phyloP scores from a whole-genome alignment of 2,797 vertebrate genomes.

The Chaenodraco wilsoni region DNA sequence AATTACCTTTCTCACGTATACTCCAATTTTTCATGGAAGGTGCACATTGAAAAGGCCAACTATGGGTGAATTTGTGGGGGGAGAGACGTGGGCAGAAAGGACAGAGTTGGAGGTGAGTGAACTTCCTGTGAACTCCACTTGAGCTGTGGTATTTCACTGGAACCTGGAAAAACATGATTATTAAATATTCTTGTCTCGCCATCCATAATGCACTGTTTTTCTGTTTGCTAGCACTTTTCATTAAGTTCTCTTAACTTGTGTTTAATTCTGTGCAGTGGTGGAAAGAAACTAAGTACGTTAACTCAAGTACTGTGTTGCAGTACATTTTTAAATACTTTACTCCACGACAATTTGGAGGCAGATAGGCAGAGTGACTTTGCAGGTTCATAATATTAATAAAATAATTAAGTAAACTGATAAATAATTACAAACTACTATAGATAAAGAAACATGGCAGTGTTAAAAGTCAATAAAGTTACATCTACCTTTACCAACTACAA shows the following conservation, averaged over 20 bases:
- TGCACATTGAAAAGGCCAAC: neutral
- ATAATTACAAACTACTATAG: too few relatives aligned
- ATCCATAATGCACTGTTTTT: neutral
- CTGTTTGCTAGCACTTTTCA: neutral
- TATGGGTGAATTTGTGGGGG: conserved; percentile 18
- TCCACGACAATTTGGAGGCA: too few relatives aligned
- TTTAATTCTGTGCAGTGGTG: too few relatives aligned
- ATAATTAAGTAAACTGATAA: too few relatives aligned
- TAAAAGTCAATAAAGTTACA: too few relatives aligned
- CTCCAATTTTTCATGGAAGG: conserved; percentile 7
- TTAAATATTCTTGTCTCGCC: neutral
- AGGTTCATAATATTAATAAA: too few relatives aligned
- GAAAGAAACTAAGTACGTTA: too few relatives aligned
- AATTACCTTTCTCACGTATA: neutral
- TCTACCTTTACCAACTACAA: too few relatives aligned
- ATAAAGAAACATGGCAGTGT: too few relatives aligned
- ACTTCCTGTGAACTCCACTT: conserved; percentile 36
- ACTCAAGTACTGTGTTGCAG: too few relatives aligned
- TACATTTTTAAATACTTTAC: too few relatives aligned
- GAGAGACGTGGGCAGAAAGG: neutral
- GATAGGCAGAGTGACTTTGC: too few relatives aligned
- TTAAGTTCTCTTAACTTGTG: neutral
- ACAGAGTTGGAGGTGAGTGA: conserved; percentile 25
- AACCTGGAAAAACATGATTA: neutral
- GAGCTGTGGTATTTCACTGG: neutral